Evolutionary conservation across 2,888 invertebrate genomes (phyloP), one percentile per base, ranked within the genome.

Genomic region (Choreutis nemorana): DNA sequence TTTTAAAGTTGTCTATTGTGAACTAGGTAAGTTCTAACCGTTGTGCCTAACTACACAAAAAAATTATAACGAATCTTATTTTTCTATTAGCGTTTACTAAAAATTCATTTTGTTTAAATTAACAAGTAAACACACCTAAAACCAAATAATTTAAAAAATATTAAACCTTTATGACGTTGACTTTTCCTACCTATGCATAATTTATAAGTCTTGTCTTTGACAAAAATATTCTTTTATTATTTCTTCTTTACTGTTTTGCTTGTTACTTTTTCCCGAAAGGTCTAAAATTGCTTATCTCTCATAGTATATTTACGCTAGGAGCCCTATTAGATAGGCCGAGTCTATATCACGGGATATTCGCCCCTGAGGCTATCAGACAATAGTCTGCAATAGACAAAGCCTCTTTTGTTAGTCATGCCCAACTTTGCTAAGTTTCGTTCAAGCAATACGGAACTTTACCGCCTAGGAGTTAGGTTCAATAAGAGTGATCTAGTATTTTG

Each of bases 181-280:
- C 8, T 5, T 18, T 18, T 5, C 18, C 23, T 26, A 14, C 13
- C 32, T 35, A 40, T 59, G 36, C 45, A 59, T 56, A 47, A 55
- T 57, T 58, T 47, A 59, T 53, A 41, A 44, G 16, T 13, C 34
- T 23, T 34, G 42, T 39, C 39, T 44, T 53, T 45, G 46, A 50
- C 52, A 51, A 47, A 48, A 52, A 55, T 55, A 55, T 55, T 54
- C n/a, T n/a, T 55, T 56, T 54, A 46, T 49, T 45, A 47, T 49
- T 47, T 44, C 39, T 48, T 51, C 45, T 51, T 45, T 48, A 38
- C 35, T 45, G 41, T 40, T 46, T 41, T 45, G 40, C 40, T n/a
- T n/a, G n/a, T n/a, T 39, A 45, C 44, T 48, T 38, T 38, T 32
- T 36, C 35, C 43, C n/a, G n/a, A 40, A 58, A 44, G 41, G 54